Base-by-base conservation (phyloP, 2,888 invertebrate species). In the Oligia fasciuncula region DNA sequence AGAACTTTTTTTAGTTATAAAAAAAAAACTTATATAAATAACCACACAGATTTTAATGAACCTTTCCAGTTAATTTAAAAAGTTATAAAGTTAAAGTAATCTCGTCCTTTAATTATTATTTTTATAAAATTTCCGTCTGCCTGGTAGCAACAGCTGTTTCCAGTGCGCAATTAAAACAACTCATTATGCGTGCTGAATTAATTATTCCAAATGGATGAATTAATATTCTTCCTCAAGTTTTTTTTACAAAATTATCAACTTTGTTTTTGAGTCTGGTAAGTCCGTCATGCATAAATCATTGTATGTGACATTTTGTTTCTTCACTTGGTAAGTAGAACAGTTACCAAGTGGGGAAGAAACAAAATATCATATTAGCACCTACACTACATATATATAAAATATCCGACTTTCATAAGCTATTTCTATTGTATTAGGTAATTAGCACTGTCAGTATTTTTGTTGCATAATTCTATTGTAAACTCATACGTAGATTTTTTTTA, bases 131-230 rank as follows among this genome's bases (percentile, higher is more conserved):
- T 49, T 66, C 65, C 46, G 17, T 29, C 49, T 46, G 3, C 19
- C 40, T 49, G 14, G 35, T 73, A 54, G 66, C 19, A 63, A 72
- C 73, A 71, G 60, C 83, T 83, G 57, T 83, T 73, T 17, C 14
- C 46, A 70, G 51, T 73, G 19, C n/a, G 46, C 62, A 73, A 73
- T 60, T 70, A 54, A 69, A 65, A 43, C 63, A 68, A 60, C 49
- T 73, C 62, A 69, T 57, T 73, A 68, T 40, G 68, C 65, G 43
- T 51, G 57, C 51, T 77, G 19, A 76, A 81, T 73, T 57, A 51
- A 57, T 73, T 40, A 68, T 54, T 57, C 14, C 5, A 49, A 54
- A 49, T 68, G n/a, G 13, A 17, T 29, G 17, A 49, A 63, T n/a
- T 4, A 35, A 40, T 6, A 29, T 23, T 14, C 46, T 77, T 13